Base-by-base conservation (phyloP, 2,888 invertebrate species). In the Heliconius cydno region DNA sequence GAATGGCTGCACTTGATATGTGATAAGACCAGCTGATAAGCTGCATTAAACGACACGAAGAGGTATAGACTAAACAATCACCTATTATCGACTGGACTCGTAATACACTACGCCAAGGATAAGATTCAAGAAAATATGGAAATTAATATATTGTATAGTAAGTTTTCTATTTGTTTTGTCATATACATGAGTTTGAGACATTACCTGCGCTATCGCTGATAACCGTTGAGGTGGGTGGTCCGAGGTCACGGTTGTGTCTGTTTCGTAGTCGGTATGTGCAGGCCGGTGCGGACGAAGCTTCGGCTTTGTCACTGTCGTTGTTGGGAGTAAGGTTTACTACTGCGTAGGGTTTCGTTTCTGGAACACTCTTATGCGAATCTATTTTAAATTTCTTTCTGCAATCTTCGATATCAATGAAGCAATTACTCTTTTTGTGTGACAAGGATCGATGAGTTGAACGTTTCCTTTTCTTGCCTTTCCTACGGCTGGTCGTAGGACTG, bases 321-420 rank as follows among this genome's bases (percentile, higher is more conserved):
- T 89, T 90, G 30, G 86, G 86, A 79, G 87, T 84, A 82, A 86
- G 89, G 82, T 85, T 87, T 79, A 89, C 89, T 46, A 83, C 81
- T 65, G 84, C 78, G 81, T 86, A 86, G 83, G 88, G 88, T 82
- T 89, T 90, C 80, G 84, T 83, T 60, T 91, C 91, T 65, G 88
- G 84, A 71, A 92, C 90, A 85, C 89, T 95, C 87, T 88, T 92
- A 86, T 90, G 91, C 86, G 90, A 84, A 89, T 95, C 95, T 94
- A 95, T 95, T 94, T 96, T 96, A 89, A 95, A 93, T 89, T 92
- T 94, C 89, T 95, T 92, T 86, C 91, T 89, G 85, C 89, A 91
- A 85, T 92, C 91, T 80, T 93, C 94, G 82, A 90, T 84, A 84
- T 91, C 90, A 79, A 94, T 86, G 83, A 91, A 86, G 84, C 85